Base-by-base conservation (phyloP, 2,113 vertebrate species). In the Hystrix brachyura region DNA sequence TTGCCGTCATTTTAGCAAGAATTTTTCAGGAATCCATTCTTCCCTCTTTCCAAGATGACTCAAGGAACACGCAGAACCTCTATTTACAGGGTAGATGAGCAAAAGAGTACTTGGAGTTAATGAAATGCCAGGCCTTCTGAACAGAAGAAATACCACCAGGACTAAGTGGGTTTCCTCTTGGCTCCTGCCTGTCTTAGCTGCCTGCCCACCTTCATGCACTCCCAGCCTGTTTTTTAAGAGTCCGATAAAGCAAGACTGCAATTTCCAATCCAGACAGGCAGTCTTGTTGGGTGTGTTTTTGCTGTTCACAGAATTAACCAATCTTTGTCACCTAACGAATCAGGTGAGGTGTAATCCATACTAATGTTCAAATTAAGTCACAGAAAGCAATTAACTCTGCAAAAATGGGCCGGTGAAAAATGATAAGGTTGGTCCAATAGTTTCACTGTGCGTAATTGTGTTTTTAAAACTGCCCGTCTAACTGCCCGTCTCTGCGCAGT, bases 11-110 rank as follows among this genome's bases (percentile, higher is more conserved):
- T 76, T 87, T 43, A 88, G 76, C 86, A 86, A 91, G 97, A 96
- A 62, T 93, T 34, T 60, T 19, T 92, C 97, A 97, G 96, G 96
- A 96, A 87, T 25, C 92, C 95, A 93, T 90, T 94, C 88, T 96
- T 97, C 65, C 91, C 59, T 98, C 94, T 97, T 94, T 92, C 92
- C 87, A 90, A 97, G 97, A 97, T 96, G 84, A 95, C 93, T 94
- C 96, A 97, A 48, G 29, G 96, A 96, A 96, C 97, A 95, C 89
- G 27, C 3, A 7, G 95, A 4, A 93, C 93, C 95, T 98, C 97
- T 98, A 83, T 92, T 94, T 97, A 98, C 97, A 96, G 91, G 96
- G 97, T 94, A 95, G 95, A 97, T 96, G 96, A 97, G 80, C 91
- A 90, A 94, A 95, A 91, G 94, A 18, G 64, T 92, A 89, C 95